These are phyloP conservation scores for Enteromius thamalakanensis DNA, from an alignment of 2,797 vertebrate species.

Conservation along the genomic window DNA sequence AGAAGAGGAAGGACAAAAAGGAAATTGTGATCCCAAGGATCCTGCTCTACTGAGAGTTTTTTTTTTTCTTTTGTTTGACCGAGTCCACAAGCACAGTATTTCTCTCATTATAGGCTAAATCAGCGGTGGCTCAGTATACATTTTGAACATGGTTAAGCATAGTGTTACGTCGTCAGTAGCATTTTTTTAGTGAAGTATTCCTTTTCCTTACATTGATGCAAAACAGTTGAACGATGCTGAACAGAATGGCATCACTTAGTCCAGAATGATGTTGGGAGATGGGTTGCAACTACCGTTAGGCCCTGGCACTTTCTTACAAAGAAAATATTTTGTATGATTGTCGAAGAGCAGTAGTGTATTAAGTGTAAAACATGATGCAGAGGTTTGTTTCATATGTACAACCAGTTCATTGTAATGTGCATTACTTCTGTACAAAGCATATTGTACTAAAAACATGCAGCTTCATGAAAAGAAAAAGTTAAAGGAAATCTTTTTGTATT, in stretches of 20 bases:
- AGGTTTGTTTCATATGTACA: constrained; percentile 87
- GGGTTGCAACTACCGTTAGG: constrained; percentile 27
- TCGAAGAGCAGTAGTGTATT: constrained; percentile 85
- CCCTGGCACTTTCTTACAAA: constrained; percentile 83
- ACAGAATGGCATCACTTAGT: neutral
- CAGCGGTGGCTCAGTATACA: constrained; percentile 9
- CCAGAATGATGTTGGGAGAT: constrained; percentile 19
- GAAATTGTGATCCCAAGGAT: constrained; percentile 52
- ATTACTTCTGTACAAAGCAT: constrained; percentile 96
- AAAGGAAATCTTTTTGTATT: constrained; percentile 97
- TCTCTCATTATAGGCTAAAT: constrained; percentile 26
- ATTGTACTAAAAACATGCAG: constrained; percentile 97
- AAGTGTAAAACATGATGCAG: constrained; percentile 72
- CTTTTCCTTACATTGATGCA: constrained; percentile 8
- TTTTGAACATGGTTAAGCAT: constrained; percentile 28
- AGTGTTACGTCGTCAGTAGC: constrained; percentile 25
- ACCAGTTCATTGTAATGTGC: constrained; percentile 94
- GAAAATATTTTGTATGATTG: constrained; percentile 83
- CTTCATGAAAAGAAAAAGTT: constrained; percentile 93
- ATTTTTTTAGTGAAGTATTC: constrained; percentile 21
- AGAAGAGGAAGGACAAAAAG: constrained; percentile 17
- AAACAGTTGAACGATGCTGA: constrained; percentile 33
- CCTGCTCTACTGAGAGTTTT: constrained; percentile 42
- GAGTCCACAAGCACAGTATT: constrained; percentile 36
- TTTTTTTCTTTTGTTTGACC: constrained; percentile 38